Evolutionary conservation across 2,113 vertebrate genomes (phyloP).

Genomic region (Panthera leo): DNA sequence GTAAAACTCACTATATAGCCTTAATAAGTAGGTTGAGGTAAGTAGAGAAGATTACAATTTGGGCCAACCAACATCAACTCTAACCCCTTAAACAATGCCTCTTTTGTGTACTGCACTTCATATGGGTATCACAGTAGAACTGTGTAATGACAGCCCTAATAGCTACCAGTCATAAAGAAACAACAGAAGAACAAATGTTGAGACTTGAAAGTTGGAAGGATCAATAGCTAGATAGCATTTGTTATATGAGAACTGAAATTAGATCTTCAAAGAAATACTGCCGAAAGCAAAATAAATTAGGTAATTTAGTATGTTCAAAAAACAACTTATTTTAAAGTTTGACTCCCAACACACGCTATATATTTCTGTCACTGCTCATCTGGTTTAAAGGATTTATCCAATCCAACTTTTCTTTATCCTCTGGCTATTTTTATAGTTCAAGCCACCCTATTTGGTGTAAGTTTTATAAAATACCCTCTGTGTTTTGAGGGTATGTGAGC

Average conservation of each 20-base stretch:
- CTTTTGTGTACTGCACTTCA: constrained; percentile 62
- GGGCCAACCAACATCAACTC: constrained; percentile 53
- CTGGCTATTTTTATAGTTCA: background rate
- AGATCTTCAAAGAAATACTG: constrained; percentile 81
- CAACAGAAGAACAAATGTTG: constrained; percentile 77
- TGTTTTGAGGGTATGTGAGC: background rate
- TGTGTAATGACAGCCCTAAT: constrained; percentile 79
- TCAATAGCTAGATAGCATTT: constrained; percentile 76
- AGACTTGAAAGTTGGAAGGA: constrained; percentile 81
- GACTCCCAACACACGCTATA: constrained; percentile 19
- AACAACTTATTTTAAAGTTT: constrained; percentile 68
- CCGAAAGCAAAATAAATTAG: constrained; percentile 76
- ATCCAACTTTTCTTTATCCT: constrained; percentile 12
- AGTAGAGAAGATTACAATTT: constrained; percentile 70
- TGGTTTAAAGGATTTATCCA: constrained; percentile 35
- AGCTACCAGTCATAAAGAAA: constrained; percentile 78
- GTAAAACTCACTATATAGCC: background rate
- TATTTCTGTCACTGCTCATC: constrained; percentile 53
- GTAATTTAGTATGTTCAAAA: constrained; percentile 65
- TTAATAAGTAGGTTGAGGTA: constrained; percentile 69
- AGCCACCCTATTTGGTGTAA: background rate
- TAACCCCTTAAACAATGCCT: constrained; percentile 56
- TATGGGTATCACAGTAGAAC: constrained; percentile 78
- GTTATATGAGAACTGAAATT: constrained; percentile 79
- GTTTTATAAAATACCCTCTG: background rate